These are phyloP conservation scores for Lucilia cuprina DNA, from an alignment of 1,140 invertebrate species.

Conservation along the genomic window DNA sequence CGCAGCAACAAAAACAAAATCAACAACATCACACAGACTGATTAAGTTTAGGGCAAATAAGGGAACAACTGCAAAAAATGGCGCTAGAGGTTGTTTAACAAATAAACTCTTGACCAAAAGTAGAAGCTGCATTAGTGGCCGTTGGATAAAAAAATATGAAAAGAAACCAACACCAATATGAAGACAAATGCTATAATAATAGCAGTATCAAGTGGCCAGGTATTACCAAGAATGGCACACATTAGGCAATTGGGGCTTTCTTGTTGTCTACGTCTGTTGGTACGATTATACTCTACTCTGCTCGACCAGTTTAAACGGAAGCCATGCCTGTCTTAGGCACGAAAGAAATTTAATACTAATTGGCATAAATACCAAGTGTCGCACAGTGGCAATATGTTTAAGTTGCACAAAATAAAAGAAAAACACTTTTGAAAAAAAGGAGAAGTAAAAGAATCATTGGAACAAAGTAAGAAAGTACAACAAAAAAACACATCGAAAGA, in stretches of 20 bases:
- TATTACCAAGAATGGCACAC: constrained; percentile 25
- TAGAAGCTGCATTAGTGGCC: neutral
- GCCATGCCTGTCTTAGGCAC: constrained; percentile 51
- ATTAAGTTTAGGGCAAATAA: neutral
- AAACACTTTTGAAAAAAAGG: neutral
- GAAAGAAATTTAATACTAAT: constrained; percentile 63
- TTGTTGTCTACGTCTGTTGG: neutral
- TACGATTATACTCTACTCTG: neutral
- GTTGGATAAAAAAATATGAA: neutral
- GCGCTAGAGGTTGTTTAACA: constrained; percentile 27
- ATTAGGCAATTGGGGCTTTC: constrained; percentile 10
- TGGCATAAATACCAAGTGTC: constrained; percentile 63
- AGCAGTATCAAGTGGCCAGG: neutral
- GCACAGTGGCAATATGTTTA: constrained; percentile 43
- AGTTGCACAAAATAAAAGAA: constrained; percentile 37
- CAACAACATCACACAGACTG: neutral
- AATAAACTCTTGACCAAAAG: constrained; percentile 4
- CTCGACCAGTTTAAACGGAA: constrained; percentile 60
- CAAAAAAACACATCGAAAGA: neutral
- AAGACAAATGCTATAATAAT: neutral
- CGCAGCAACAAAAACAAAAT: neutral
- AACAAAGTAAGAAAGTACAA: neutral
- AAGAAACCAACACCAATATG: neutral
- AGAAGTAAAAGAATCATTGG: constrained; percentile 28
- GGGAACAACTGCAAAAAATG: constrained; percentile 3